Conservation (phyloP, 2,888 invertebrate genomes). For the Acanthoscelides obtectus region DNA sequence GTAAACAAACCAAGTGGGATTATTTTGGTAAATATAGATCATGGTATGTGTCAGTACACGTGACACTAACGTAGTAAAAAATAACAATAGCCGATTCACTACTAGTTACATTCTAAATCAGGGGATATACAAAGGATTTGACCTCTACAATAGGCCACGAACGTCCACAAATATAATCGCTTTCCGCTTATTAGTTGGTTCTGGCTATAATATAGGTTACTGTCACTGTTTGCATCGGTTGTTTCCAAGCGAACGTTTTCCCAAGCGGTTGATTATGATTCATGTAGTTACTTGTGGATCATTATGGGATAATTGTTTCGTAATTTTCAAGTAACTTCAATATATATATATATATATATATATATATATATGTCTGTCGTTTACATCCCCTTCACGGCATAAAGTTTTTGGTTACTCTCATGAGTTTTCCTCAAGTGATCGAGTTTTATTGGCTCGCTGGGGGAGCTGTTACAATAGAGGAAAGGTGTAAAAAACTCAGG, state of each 20-base stretch:
- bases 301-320: no score
- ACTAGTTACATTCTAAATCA: not conserved
- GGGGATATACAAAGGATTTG: not conserved
- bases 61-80: not conserved
- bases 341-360: no score
- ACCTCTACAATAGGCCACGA: not conserved
- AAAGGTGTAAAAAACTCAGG: no score
- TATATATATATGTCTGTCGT: no score
- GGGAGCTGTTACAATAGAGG: no score
- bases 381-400: no score
- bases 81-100: not conserved
- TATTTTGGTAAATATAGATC: not conserved
- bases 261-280: not conserved
- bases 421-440: no score
- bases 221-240: not conserved
- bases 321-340: no score
- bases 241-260: not conserved
- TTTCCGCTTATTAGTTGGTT: not conserved
- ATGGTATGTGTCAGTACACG: not conserved
- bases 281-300: no score
- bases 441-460: no score
- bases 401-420: no score
- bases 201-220: not conserved
- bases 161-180: not conserved
- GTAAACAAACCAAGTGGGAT: not conserved